phyloP scores from a whole-genome alignment of 2,888 invertebrate species.

The Opisthograptis luteolata region DNA sequence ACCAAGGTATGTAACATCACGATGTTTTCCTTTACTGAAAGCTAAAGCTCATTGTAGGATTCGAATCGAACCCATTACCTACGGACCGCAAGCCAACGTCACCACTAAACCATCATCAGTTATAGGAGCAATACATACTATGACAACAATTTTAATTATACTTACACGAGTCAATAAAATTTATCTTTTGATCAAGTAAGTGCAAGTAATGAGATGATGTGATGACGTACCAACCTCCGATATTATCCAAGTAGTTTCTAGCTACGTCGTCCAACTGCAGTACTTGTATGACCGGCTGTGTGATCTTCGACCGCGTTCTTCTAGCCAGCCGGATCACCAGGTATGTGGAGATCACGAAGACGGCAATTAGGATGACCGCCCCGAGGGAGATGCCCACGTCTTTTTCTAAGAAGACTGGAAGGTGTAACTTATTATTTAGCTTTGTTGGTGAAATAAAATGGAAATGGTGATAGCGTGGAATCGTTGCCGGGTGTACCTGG shows the following conservation, averaged over 20 bases:
- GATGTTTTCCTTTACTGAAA: no score
- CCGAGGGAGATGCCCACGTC: constrained; percentile 77
- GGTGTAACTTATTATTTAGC: background rate
- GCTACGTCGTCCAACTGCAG: constrained; percentile 75
- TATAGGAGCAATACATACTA: no score
- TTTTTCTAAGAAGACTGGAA: constrained; percentile 68
- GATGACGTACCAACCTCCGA: constrained; percentile 61
- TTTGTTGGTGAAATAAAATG: background rate
- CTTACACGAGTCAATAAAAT: no score
- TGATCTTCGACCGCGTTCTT: constrained; percentile 58
- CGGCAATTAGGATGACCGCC: constrained; percentile 62
- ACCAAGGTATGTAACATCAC: no score
- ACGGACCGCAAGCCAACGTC: no score
- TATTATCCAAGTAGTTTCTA: constrained; percentile 69
- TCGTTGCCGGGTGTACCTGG: no score
- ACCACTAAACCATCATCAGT: no score
- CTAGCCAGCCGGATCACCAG: constrained; percentile 60
- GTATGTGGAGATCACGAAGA: constrained; percentile 65
- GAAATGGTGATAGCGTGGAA: background rate
- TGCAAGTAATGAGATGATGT: constrained; percentile 18
- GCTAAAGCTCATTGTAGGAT: no score
- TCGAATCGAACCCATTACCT: no score
- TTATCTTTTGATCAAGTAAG: no score
- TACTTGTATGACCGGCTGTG: constrained; percentile 73
- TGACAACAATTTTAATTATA: no score